Base-by-base conservation (phyloP, 1,140 invertebrate genomes). In the Hycleus phaleratus region DNA sequence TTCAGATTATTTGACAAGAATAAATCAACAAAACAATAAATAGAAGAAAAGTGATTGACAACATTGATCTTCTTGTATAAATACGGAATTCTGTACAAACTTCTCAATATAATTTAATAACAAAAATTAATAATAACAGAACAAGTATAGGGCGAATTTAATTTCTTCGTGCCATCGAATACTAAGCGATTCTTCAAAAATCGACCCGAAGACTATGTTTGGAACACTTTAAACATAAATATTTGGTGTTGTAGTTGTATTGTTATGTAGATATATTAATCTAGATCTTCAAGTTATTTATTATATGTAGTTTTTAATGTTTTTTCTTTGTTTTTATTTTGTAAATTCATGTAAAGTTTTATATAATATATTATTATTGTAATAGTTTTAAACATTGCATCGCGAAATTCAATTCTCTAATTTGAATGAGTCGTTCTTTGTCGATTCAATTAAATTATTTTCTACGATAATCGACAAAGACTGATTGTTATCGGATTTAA, bases 201-300 rank as follows among this genome's bases (percentile, higher is more conserved):
- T 32, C 49, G 51, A 38, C 42, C 52, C n/a, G 25, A 38, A 53
- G 45, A 55, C 52, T 55, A 55, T 11, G 10, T n/a, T 55, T 46
- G n/a, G 52, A 55, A 38, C 38, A 42, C 44, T 43, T 47, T 55
- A 46, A 38, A 55, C 46, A n/a, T 9, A 42, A 42, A 42, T 42
- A 42, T 59, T 70, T 62, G 68, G 70, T 72, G 70, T 73, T 70
- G 68, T 72, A 72, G 65, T 63, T 73, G 68, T 73, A 73, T 71
- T 71, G 71, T 73, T 73, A 72, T 72, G 70, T 73, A 73, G 64
- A 72, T 72, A 71, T 69, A 63, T 58, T 63, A 54, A 32, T 58
- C 53, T 61, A 65, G 61, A 65, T 59, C 56, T 63, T 66, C 59
- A 63, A 66, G 60, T 71, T 71, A 71, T 71, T 73, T 73, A 71